Conservation (phyloP, 2,888 invertebrate species). For the Agrochola lota region DNA sequence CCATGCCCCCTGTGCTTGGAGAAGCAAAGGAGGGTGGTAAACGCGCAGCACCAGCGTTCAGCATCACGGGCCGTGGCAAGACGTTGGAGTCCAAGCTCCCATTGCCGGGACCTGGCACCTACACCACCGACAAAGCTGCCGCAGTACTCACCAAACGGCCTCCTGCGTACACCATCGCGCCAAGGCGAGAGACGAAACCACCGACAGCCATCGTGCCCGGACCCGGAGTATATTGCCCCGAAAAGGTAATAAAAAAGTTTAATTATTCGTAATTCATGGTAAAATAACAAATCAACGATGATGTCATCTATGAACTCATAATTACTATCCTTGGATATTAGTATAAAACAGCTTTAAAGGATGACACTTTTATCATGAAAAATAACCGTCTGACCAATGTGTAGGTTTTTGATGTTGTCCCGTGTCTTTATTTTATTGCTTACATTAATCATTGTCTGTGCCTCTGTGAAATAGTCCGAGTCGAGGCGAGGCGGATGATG, state of each 20-base stretch:
- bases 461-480: slow-evolving; percentile 47
- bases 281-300: slow-evolving; percentile 41
- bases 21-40: slow-evolving; percentile 89
- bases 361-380: slow-evolving; percentile 34
- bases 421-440: slow-evolving; percentile 49
- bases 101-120: slow-evolving; percentile 96
- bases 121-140: slow-evolving; percentile 91
- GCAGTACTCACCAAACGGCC: slow-evolving; percentile 87
- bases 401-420: slow-evolving; percentile 49
- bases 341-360: slow-evolving; percentile 40
- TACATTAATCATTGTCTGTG: slow-evolving; percentile 52
- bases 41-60: slow-evolving; percentile 96
- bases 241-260: slow-evolving; percentile 85
- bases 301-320: slow-evolving; percentile 63
- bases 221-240: slow-evolving; percentile 92
- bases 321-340: slow-evolving; percentile 55
- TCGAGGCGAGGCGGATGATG: slow-evolving; percentile 57
- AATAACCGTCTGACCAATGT: slow-evolving; percentile 26
- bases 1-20: slow-evolving; percentile 94
- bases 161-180: slow-evolving; percentile 97
- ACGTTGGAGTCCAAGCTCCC: slow-evolving; percentile 82
- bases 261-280: neutral
- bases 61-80: slow-evolving; percentile 96
- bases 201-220: slow-evolving; percentile 87
- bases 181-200: slow-evolving; percentile 82